Conservation (phyloP, 2,797 vertebrate genomes). For the Thunnus albacares region DNA sequence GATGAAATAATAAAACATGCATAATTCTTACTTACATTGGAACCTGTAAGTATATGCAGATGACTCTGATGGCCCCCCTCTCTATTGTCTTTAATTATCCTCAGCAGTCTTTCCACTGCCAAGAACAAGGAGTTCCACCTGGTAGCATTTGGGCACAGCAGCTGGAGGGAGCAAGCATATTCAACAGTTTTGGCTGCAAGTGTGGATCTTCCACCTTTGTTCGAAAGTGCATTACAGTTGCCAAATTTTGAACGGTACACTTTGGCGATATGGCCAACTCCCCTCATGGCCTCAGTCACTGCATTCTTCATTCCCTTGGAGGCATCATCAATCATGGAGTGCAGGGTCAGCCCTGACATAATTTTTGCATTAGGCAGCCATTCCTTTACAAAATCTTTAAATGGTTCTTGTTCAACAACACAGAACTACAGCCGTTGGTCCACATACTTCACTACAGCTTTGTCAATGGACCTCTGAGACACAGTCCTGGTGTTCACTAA, state of each 20-base stretch:
- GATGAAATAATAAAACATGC: too few species aligned
- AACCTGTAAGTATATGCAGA: constrained; percentile 37
- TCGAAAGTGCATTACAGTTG: background rate
- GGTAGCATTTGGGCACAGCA: background rate
- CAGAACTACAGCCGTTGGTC: too few species aligned
- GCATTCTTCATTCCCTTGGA: constrained; percentile 1
- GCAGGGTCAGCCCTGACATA: constrained; percentile 8
- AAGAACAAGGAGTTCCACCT: background rate
- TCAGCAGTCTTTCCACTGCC: background rate
- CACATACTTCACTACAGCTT: too few species aligned
- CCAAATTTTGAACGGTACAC: background rate
- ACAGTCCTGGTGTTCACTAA: background rate
- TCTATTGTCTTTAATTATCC: background rate
- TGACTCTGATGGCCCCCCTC: constrained; percentile 23
- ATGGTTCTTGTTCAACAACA: too few species aligned
- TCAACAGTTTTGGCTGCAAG: constrained; percentile 2
- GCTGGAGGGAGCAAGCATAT: constrained; percentile 3
- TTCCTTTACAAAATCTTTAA: background rate
- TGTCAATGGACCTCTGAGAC: background rate
- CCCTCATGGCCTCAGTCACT: constrained; percentile 30
- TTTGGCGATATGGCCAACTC: constrained; percentile 14
- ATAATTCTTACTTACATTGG: background rate
- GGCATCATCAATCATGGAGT: constrained; percentile 19
- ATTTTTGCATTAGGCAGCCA: constrained; percentile 14
- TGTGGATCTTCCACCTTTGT: background rate